Evolutionary conservation across 2,888 invertebrate genomes (phyloP).

Genomic region (Toxonevra muliebris): DNA sequence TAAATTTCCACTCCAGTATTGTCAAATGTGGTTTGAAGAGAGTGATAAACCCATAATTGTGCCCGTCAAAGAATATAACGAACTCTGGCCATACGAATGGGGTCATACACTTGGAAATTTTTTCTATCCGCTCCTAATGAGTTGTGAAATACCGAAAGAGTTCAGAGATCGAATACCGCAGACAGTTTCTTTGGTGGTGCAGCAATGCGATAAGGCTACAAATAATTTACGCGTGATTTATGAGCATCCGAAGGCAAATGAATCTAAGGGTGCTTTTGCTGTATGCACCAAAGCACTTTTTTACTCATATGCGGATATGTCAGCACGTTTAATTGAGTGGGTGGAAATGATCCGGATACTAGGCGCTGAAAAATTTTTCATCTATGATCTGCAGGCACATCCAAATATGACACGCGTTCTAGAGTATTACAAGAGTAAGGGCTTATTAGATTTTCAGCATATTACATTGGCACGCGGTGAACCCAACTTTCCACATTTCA

Average conservation of each 20-base stretch:
- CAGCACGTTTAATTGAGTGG: slow-evolving; percentile 91
- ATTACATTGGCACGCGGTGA: slow-evolving; percentile 86
- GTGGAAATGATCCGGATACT: slow-evolving; percentile 83
- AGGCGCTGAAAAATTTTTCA: slow-evolving; percentile 88
- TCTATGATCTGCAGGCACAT: slow-evolving; percentile 88
- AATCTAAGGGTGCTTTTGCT: slow-evolving; percentile 72
- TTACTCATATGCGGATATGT: slow-evolving; percentile 87
- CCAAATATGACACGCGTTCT: slow-evolving; percentile 85
- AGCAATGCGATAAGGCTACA: slow-evolving; percentile 83
- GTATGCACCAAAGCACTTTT: slow-evolving; percentile 93
- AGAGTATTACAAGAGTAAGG: slow-evolving; percentile 70
- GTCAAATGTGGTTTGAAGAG: slow-evolving; percentile 86
- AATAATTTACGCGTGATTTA: slow-evolving; percentile 84
- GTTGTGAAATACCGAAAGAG: slow-evolving; percentile 81
- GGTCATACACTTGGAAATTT: slow-evolving; percentile 81
- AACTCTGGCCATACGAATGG: slow-evolving; percentile 91
- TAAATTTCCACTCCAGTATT: slow-evolving; percentile 69
- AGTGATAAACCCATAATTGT: slow-evolving; percentile 79
- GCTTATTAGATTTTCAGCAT: slow-evolving; percentile 77
- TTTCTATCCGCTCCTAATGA: slow-evolving; percentile 85
- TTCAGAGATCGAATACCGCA: slow-evolving; percentile 40
- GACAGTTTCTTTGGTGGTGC: slow-evolving; percentile 81
- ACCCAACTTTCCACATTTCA: slow-evolving; percentile 86
- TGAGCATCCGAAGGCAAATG: slow-evolving; percentile 67
- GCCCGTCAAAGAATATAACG: slow-evolving; percentile 84